Evolutionary conservation across 1,140 invertebrate genomes (phyloP).

Genomic region (Charaxes varanes): DNA sequence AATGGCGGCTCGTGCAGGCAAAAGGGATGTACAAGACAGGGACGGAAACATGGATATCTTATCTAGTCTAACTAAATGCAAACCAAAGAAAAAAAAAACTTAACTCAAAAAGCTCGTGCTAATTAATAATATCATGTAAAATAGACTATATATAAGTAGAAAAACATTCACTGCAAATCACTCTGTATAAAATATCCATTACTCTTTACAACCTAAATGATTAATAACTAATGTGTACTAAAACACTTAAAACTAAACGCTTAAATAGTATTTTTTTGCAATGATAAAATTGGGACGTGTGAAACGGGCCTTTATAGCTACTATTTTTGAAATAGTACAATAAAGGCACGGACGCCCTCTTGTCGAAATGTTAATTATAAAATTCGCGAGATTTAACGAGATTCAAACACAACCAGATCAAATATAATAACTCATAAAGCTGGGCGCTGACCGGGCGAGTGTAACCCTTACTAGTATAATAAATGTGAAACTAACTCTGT

Average conservation of each 20-base stretch:
- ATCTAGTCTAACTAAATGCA: slow-evolving; percentile 43
- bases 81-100: slow-evolving; percentile 41
- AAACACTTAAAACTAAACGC: slow-evolving; percentile 37
- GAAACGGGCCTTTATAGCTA: slow-evolving; percentile 36
- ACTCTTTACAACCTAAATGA: slow-evolving; percentile 51
- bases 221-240: slow-evolving; percentile 54
- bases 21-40: slow-evolving; percentile 30
- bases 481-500: too few species aligned
- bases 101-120: slow-evolving; percentile 47
- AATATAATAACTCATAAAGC: too few species aligned
- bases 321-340: slow-evolving; percentile 67
- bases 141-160: slow-evolving; percentile 25
- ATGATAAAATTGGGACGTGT: slow-evolving; percentile 12
- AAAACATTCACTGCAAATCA: slow-evolving; percentile 44
- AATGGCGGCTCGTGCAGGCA: slow-evolving; percentile 52
- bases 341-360: slow-evolving; percentile 41
- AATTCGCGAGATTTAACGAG: slow-evolving; percentile 20
- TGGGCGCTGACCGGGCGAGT: too few species aligned
- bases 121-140: slow-evolving; percentile 18
- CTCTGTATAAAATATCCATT: slow-evolving; percentile 45
- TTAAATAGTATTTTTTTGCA: too few species aligned
- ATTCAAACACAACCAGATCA: slow-evolving; percentile 33
- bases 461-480: too few species aligned
- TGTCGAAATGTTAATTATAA: slow-evolving; percentile 20
- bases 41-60: slow-evolving; percentile 49